Percentiles rank a stretch among this genome's conserved stretches.
These are phyloP conservation scores for Diaphora mendica DNA, from an alignment of 2,888 invertebrate genomes.

Conservation along the genomic window DNA sequence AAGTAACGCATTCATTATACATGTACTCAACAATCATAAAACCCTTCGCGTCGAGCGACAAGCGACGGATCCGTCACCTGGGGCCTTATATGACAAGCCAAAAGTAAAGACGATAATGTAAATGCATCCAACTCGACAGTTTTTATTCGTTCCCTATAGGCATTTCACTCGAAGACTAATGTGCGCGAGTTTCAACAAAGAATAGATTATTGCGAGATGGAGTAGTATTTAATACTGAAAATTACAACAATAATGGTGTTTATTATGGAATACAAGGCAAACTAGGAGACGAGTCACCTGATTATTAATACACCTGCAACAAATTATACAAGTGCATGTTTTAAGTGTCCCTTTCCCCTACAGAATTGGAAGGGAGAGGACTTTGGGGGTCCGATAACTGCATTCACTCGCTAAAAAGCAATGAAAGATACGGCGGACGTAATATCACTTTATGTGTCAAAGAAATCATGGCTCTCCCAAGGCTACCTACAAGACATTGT, in stretches of 20 bases:
- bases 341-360: too few relatives aligned
- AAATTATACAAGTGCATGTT: too few relatives aligned
- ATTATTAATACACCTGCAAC: too few relatives aligned
- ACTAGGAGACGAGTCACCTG: too few relatives aligned
- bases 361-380: not conserved
- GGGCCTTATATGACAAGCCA: slow-evolving; percentile 60
- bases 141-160: slow-evolving; percentile 54
- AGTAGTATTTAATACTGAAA: not conserved
- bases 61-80: slow-evolving; percentile 54
- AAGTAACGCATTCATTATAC: slow-evolving; percentile 48
- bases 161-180: slow-evolving; percentile 53
- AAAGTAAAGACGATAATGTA: slow-evolving; percentile 68
- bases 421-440: not conserved
- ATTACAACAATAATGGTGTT: too few relatives aligned
- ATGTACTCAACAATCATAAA: slow-evolving; percentile 52
- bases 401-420: not conserved
- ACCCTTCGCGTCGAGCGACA: slow-evolving; percentile 49
- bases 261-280: too few relatives aligned
- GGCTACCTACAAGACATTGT: too few relatives aligned
- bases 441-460: too few relatives aligned
- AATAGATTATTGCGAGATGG: slow-evolving; percentile 29
- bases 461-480: too few relatives aligned
- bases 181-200: not conserved
- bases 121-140: slow-evolving; percentile 62
- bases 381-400: not conserved